phyloP scores from a whole-genome alignment of 1,140 invertebrate species.

The Drosophila arizonae region DNA sequence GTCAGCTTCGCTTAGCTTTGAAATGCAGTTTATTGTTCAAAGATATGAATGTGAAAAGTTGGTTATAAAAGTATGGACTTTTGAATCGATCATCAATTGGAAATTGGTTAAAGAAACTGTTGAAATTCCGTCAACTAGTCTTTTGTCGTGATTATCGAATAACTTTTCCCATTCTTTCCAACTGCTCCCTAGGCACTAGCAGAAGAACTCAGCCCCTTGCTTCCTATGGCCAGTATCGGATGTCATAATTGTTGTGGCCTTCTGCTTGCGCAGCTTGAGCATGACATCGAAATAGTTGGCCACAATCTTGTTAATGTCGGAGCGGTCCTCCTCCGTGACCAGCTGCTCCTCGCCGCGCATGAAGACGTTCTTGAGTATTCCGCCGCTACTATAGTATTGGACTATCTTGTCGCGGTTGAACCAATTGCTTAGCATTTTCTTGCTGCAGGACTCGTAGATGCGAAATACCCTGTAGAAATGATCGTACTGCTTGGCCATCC shows the following conservation, averaged over 20 bases:
- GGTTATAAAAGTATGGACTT: no score
- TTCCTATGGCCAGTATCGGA: not conserved
- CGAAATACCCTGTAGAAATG: constrained; percentile 47
- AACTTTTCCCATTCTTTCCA: no score
- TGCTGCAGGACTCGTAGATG: not conserved
- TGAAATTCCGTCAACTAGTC: no score
- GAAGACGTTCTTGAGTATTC: not conserved
- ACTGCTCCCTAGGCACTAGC: no score
- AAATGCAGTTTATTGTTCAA: no score
- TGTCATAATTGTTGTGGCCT: not conserved
- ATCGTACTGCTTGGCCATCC: constrained; percentile 37
- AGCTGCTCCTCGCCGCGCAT: not conserved
- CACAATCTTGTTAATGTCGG: not conserved
- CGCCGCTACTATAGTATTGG: not conserved
- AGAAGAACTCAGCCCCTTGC: not conserved
- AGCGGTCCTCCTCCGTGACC: not conserved
- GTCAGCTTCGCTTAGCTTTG: no score
- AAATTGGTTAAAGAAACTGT: no score
- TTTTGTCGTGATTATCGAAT: no score
- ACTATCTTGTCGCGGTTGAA: not conserved
- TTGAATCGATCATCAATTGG: no score
- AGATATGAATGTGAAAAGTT: not conserved
- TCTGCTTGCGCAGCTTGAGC: not conserved
- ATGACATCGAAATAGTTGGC: constrained; percentile 1
- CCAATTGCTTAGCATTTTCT: not conserved